Evolutionary conservation across 2,113 vertebrate species (phyloP), one percentile per base, ranked within the genome.

Genomic region (Passer domesticus): DNA sequence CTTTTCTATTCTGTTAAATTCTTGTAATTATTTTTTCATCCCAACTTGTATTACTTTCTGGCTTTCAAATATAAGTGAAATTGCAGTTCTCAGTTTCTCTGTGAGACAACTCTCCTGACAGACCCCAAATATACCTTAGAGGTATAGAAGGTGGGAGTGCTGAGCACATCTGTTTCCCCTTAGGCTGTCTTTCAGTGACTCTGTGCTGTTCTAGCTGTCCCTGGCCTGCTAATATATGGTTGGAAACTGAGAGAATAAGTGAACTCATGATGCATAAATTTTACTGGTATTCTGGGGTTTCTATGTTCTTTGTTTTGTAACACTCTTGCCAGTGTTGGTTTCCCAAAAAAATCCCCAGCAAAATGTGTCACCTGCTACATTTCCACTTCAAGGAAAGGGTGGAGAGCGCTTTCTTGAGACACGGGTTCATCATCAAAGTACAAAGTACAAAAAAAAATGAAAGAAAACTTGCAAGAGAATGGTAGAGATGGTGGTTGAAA

Each of bases 361-460:
- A 68, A 92, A 14, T 25, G 3, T 77, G 47, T 77, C 60, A 75
- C 24, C 30, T 49, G 7, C 49, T 70, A 10, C 60, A 59, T 94
- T 92, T 77, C 47, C 76, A 83, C 55, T 88, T 93, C 73, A 92
- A 92, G 60, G 52, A 78, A 92, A 92, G 41, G 56, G 19, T 30
- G 31, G 25, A 92, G 24, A 83, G 43, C 10, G 7, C 5, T 83
- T 85, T 83, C 64, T 91, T 87, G 56, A 63, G 47, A 60, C 47
- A 50, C 1, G 0, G 22, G 25, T 78, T 84, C 35, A 53, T 84
- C 80, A 88, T 93, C 76, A 75, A 90, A 92, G 76, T 39, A 90
- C 23, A 37, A 59, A 37, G 15, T 25, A 59, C 58, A 59, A 80
- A 41, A 80, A 41, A 77, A 85, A 64, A 20, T 14, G 25, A 83